Evolutionary conservation across 2,888 invertebrate species (phyloP).

Genomic region (Caenorhabditis afra): DNA sequence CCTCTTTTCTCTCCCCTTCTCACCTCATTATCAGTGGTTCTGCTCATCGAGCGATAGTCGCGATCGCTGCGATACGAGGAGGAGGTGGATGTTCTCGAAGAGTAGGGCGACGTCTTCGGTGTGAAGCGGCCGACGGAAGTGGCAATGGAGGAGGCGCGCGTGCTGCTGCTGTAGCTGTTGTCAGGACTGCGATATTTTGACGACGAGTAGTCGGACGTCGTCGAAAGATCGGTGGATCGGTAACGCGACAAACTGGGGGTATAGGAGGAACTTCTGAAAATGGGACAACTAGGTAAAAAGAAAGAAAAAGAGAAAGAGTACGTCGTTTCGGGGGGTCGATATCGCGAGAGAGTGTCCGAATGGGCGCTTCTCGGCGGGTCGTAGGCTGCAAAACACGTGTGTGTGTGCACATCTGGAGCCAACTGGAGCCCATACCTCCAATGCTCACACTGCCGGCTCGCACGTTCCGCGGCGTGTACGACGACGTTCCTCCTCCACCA

Average conservation of each 20-base stretch:
- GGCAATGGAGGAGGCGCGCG: conserved; percentile 35
- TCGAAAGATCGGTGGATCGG: conserved; percentile 48
- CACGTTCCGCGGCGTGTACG: conserved; percentile 50
- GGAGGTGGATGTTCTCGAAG: conserved; percentile 51
- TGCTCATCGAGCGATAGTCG: conserved; percentile 53
- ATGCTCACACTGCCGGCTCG: conserved; percentile 55
- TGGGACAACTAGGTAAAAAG: not conserved
- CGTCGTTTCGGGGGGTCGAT: conserved; percentile 29
- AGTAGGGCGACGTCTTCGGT: conserved; percentile 27
- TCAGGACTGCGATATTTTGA: conserved; percentile 46
- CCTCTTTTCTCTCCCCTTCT: not conserved
- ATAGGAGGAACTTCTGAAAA: conserved; percentile 26
- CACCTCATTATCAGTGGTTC: conserved; percentile 47
- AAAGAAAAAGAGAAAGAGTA: not conserved
- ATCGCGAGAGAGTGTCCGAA: conserved; percentile 45
- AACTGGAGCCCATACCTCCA: conserved; percentile 23
- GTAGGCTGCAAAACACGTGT: conserved; percentile 56
- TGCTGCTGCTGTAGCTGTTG: conserved; percentile 37
- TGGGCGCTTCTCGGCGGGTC: conserved; percentile 34
- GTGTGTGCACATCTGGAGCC: conserved; percentile 33
- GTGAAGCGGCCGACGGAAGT: not conserved
- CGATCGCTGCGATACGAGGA: conserved; percentile 46
- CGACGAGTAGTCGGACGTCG: conserved; percentile 39
- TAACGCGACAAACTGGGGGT: conserved; percentile 46
- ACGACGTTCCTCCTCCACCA: conserved; percentile 5